phyloP scores from a whole-genome alignment of 2,888 invertebrate species.

The Metacarcinus magister region DNA sequence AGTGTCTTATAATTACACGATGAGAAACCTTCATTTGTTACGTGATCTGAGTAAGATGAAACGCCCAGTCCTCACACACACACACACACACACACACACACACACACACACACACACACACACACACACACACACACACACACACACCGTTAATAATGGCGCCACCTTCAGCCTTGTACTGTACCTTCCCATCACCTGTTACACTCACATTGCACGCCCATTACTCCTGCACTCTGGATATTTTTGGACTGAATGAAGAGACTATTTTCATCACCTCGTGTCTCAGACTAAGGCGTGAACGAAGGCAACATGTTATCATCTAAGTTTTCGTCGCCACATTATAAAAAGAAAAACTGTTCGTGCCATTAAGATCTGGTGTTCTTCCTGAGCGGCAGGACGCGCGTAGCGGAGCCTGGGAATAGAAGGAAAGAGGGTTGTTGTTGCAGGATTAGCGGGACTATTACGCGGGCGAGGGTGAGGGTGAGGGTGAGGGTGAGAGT shows the following conservation, averaged over 20 bases:
- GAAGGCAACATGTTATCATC: neutral
- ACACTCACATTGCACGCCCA: neutral
- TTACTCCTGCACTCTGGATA: neutral
- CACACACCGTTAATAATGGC: neutral
- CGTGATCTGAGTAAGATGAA: no score
- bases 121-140: conserved; percentile 20
- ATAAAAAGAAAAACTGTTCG: neutral
- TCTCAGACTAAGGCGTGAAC: neutral
- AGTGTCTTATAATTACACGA: neutral
- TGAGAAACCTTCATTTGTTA: no score
- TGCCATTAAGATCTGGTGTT: neutral
- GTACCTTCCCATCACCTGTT: neutral
- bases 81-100: conserved; percentile 2
- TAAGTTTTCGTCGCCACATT: neutral
- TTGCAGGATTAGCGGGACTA: neutral
- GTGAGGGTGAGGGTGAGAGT: neutral
- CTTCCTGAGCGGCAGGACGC: neutral
- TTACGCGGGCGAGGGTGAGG: neutral
- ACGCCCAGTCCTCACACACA: neutral
- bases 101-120: neutral
- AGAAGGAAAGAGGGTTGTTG: neutral
- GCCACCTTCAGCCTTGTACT: neutral
- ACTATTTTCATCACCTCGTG: neutral
- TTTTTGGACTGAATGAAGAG: neutral
- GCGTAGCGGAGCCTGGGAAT: neutral